Percentiles rank a stretch among this genome's conserved stretches.
Conservation (phyloP, 2,888 invertebrate genomes). For the Chironomus riparius region DNA sequence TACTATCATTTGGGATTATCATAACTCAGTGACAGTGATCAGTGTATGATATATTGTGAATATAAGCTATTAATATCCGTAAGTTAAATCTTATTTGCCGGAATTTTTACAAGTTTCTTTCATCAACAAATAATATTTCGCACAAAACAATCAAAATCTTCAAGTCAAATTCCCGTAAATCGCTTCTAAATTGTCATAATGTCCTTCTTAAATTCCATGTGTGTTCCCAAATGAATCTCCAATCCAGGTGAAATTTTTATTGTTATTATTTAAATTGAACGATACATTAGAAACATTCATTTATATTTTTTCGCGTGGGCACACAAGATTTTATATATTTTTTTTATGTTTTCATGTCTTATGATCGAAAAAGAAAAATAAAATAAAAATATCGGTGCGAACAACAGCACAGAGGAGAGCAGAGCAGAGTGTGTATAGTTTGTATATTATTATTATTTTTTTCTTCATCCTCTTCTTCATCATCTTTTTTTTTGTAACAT, state of each 20-base stretch:
- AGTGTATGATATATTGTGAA: not conserved
- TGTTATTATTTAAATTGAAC: constrained; percentile 24
- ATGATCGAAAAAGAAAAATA: not conserved
- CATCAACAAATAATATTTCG: not conserved
- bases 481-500: not conserved
- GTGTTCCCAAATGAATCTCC: not conserved
- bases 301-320: constrained; percentile 9
- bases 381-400: too few relatives aligned
- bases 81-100: not conserved
- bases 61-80: not conserved
- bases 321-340: constrained; percentile 12
- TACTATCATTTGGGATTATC: too few relatives aligned
- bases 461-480: not conserved
- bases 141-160: not conserved
- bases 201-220: not conserved
- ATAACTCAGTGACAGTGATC: too few relatives aligned
- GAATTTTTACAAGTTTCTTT: not conserved
- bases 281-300: constrained; percentile 21
- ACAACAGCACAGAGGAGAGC: not conserved
- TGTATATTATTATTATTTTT: not conserved
- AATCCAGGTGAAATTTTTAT: constrained; percentile 15
- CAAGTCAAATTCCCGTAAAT: too few relatives aligned
- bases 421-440: not conserved
- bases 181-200: not conserved
- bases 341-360: constrained; percentile 2